phyloP scores from a whole-genome alignment of 2,113 vertebrate species.

The Tetrao urogallus region DNA sequence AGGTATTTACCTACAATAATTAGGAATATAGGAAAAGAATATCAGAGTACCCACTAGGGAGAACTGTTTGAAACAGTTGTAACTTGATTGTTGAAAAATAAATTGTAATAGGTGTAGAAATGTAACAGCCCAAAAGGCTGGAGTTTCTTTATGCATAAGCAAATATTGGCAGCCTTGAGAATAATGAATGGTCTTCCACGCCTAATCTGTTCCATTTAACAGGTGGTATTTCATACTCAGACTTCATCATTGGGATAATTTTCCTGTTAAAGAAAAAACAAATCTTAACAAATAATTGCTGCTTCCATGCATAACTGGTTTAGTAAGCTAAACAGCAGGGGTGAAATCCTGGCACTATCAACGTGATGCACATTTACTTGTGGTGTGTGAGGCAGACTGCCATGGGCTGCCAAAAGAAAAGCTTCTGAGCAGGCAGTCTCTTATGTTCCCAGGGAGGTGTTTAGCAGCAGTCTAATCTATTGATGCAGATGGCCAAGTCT shows the following conservation, averaged over 20 bases:
- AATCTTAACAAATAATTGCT: slow-evolving; percentile 16
- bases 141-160: slow-evolving; percentile 18
- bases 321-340: background rate
- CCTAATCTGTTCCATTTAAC: slow-evolving; percentile 12
- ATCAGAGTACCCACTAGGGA: background rate
- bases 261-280: slow-evolving; percentile 18
- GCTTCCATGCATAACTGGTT: background rate
- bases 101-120: slow-evolving; percentile 38
- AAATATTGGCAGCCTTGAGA: background rate
- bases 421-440: background rate
- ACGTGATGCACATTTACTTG: background rate
- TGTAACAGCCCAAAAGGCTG: slow-evolving; percentile 1
- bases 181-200: slow-evolving; percentile 18
- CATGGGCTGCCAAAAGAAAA: background rate
- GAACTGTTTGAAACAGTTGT: slow-evolving; percentile 39
- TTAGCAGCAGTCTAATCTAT: background rate
- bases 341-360: background rate
- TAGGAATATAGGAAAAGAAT: slow-evolving; percentile 2
- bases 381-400: background rate
- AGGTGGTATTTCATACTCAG: slow-evolving; percentile 24
- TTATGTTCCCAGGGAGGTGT: background rate
- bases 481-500: background rate
- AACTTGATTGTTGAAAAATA: slow-evolving; percentile 61
- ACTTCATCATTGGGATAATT: slow-evolving; percentile 29
- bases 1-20: background rate